phyloP scores from a whole-genome alignment of 2,888 invertebrate species.

The Eupithecia subumbrata region DNA sequence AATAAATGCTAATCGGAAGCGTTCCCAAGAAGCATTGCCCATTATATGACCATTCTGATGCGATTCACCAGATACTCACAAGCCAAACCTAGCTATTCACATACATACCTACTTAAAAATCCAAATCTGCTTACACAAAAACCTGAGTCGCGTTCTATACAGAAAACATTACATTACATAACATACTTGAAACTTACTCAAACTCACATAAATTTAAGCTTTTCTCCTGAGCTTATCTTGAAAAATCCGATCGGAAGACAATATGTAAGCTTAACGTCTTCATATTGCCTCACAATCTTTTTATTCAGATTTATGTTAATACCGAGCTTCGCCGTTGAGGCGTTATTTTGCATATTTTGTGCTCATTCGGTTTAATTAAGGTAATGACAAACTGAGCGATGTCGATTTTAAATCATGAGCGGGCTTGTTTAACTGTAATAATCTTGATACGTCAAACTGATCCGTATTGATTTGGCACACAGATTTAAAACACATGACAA shows the following conservation, averaged over 20 bases:
- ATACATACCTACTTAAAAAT: background rate
- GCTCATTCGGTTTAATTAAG: constrained; percentile 35
- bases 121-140: background rate
- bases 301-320: background rate
- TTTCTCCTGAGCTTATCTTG: background rate
- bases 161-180: background rate
- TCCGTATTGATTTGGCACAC: background rate
- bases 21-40: background rate
- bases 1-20: background rate
- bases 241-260: background rate
- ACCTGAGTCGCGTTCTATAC: background rate
- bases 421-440: constrained; percentile 13
- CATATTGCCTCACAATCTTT: background rate
- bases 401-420: constrained; percentile 24
- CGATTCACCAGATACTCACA: too few species aligned
- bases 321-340: background rate
- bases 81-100: too few species aligned
- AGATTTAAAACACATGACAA: background rate
- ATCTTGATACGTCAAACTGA: too few species aligned
- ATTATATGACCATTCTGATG: background rate
- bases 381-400: constrained; percentile 35
- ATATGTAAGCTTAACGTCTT: background rate
- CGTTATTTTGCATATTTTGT: constrained; percentile 21
- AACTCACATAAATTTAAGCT: background rate
- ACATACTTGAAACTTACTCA: background rate